phyloP scores from a whole-genome alignment of 2,797 vertebrate species.

The Sarcophilus harrisii region DNA sequence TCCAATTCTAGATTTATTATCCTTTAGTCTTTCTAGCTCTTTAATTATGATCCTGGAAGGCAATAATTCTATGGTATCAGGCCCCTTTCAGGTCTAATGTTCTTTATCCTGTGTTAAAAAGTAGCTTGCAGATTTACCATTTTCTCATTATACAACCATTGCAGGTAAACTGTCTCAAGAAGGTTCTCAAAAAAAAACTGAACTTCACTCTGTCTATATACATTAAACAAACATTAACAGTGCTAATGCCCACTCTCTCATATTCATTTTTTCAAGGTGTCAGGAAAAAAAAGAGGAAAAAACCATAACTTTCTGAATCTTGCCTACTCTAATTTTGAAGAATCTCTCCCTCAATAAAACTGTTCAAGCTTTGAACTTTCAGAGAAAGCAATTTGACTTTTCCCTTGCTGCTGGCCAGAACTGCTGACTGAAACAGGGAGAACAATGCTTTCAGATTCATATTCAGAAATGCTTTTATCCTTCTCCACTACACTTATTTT shows the following conservation, averaged over 20 bases:
- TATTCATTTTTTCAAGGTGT: not conserved
- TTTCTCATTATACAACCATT: not conserved
- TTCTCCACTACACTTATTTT: conserved; percentile 6
- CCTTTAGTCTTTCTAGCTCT: not conserved
- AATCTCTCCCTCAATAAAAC: not conserved
- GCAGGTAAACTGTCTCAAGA: not conserved
- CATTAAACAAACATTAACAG: not conserved
- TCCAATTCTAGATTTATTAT: not conserved
- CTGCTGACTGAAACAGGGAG: conserved; percentile 10
- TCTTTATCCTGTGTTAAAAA: not conserved
- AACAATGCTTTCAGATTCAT: conserved; percentile 1
- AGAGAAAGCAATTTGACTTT: not conserved
- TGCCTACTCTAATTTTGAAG: conserved; percentile 18
- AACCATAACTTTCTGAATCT: conserved; percentile 21
- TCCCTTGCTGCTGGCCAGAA: conserved; percentile 10
- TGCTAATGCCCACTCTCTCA: not conserved
- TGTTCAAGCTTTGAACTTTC: conserved; percentile 28
- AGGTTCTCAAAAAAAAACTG: not conserved
- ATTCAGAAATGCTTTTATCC: not conserved
- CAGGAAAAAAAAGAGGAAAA: not conserved
- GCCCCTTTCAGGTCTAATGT: not conserved
- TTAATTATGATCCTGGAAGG: not conserved
- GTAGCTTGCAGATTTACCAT: not conserved
- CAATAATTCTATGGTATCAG: not conserved
- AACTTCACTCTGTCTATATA: not conserved